Evolutionary conservation across 2,888 invertebrate species (phyloP).

Genomic region (Drosophila falleni): DNA sequence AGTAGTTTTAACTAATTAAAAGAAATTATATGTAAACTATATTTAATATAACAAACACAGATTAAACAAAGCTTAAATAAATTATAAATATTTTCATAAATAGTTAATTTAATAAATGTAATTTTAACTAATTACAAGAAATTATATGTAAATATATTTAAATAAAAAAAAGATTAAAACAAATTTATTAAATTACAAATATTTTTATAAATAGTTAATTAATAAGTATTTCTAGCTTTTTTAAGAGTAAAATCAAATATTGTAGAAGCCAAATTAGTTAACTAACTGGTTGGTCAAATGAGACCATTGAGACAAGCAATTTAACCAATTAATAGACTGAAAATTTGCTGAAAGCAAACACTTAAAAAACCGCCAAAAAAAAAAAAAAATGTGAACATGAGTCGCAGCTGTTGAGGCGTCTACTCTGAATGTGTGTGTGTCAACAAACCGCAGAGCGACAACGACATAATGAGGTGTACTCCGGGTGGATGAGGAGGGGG

Average conservation of each 20-base stretch:
- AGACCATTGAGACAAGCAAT: constrained; percentile 3
- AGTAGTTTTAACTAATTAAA: too few relatives aligned
- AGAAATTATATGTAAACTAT: too few relatives aligned
- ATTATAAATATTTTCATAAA: too few relatives aligned
- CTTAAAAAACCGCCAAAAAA: constrained; percentile 48
- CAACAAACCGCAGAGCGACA: constrained; percentile 72
- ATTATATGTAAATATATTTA: too few relatives aligned
- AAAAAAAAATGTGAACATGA: constrained; percentile 3
- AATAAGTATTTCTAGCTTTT: too few relatives aligned
- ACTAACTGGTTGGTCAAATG: constrained; percentile 10
- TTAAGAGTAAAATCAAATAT: background rate
- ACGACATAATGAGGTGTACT: constrained; percentile 63
- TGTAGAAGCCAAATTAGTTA: constrained; percentile 10
- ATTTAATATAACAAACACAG: too few relatives aligned
- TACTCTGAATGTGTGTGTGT: constrained; percentile 46
- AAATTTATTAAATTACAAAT: too few relatives aligned
- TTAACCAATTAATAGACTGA: constrained; percentile 55
- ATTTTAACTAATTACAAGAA: too few relatives aligned
- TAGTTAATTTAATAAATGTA: too few relatives aligned
- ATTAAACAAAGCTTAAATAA: too few relatives aligned
- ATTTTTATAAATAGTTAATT: too few relatives aligned
- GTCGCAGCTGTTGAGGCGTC: constrained; percentile 36
- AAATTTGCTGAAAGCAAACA: constrained; percentile 23
- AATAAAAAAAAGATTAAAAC: too few relatives aligned
- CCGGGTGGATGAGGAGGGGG: background rate